Percentiles rank a stretch among this genome's conserved stretches.
Evolutionary conservation across 2,888 invertebrate species (phyloP).

Genomic region (Seira musarum): DNA sequence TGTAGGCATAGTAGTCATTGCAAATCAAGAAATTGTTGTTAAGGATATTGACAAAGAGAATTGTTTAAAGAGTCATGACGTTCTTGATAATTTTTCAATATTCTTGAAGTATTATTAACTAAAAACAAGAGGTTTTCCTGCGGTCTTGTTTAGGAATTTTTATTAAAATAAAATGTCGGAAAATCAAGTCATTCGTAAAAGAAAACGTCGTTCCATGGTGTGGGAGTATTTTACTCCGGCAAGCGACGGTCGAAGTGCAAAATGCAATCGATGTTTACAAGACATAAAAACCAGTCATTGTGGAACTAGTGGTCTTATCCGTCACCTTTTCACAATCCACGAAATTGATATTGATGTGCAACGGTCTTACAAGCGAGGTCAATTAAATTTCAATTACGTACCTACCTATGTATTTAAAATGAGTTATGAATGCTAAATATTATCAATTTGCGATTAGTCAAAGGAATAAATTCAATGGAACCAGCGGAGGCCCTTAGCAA

Average conservation of each 20-base stretch:
- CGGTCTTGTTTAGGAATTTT: too few species aligned
- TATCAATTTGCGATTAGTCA: neutral
- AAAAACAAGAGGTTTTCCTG: too few species aligned
- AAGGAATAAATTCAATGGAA: neutral
- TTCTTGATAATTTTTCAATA: too few species aligned
- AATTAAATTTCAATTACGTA: neutral
- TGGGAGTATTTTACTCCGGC: neutral
- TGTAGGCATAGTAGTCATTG: too few species aligned
- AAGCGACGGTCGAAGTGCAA: neutral
- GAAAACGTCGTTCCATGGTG: neutral
- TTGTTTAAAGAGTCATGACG: too few species aligned
- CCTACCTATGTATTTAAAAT: too few species aligned
- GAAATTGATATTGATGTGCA: neutral
- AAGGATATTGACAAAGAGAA: too few species aligned
- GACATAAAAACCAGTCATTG: neutral
- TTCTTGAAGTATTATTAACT: too few species aligned
- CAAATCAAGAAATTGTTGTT: too few species aligned
- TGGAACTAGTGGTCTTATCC: neutral
- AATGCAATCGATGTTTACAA: neutral
- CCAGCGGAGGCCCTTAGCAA: neutral
- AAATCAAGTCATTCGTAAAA: too few species aligned
- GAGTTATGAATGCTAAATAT: neutral
- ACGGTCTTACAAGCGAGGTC: neutral
- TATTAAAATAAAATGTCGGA: too few species aligned
- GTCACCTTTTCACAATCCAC: neutral